Base-by-base conservation (phyloP, 2,888 invertebrate genomes). In the Chydorus sphaericus region DNA sequence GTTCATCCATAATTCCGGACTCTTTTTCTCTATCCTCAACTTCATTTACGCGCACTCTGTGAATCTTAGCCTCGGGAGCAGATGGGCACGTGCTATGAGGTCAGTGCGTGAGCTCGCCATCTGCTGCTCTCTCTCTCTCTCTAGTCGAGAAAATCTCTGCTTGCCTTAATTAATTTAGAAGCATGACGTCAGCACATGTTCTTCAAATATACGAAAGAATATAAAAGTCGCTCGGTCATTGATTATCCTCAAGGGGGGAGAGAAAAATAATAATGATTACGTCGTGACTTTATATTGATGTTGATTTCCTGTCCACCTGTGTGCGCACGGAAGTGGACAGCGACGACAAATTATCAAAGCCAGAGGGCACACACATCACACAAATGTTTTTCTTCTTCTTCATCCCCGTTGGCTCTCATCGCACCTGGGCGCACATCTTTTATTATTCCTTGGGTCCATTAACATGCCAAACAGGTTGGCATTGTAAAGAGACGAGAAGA, bases 171-270 rank as follows among this genome's bases (percentile, higher is more conserved):
- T 52, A 52, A 52, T 52, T 33, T 52, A 31, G 31, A 48, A 55
- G 36, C 29, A 49, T 55, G 55, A 55, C 55, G 55, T 55, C 48
- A 55, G 55, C 55, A 55, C 11, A 6, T 18, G 16, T 37, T 11
- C 11, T 37, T 5, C 37, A 6, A 6, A 10, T 11, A 37, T 16
- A 1, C 16, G 5, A 38, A 38, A 14, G 14, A 38, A 38, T 8
- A 6, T 26, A 44, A 44, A 44, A 44, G 23, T 44, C 44, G 8
- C 33, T 33, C 33, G 8, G 33, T 26, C 18, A 14, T 44, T 26
- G 4, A 7, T 44, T n/a, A 26, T 23, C 33, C 14, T 33, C 33
- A 16, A 20, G 20, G 18, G 6, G 18, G 18, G 11, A 16, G 3
- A 16, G n/a, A 16, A 39, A 39, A 14, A 38, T 20, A n/a, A 16